Conservation (phyloP, 2,797 vertebrate genomes). For the Coracias cyanogaster region DNA sequence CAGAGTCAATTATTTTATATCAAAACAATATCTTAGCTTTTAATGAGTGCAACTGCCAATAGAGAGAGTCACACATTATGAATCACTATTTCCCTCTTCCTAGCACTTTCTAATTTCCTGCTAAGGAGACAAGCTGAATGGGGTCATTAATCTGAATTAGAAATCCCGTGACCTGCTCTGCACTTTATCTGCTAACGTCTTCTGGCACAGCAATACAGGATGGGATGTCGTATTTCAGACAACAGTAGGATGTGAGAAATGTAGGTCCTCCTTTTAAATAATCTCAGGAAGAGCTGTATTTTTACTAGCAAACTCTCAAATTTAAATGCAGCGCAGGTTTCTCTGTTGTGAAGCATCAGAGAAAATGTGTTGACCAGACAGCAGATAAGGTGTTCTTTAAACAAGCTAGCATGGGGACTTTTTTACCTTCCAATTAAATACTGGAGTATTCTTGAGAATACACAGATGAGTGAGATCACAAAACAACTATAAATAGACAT, state of each 20-base stretch:
- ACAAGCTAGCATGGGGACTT: background rate
- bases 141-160: conserved; percentile 84
- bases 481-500: background rate
- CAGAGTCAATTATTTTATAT: conserved; percentile 77
- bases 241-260: background rate
- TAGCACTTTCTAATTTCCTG: conserved; percentile 80
- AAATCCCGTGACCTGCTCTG: conserved; percentile 73
- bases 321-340: background rate
- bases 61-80: conserved; percentile 58
- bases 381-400: background rate
- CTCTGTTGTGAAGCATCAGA: background rate
- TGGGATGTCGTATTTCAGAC: background rate
- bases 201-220: background rate
- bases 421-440: background rate
- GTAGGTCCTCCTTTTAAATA: background rate
- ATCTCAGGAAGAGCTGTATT: background rate
- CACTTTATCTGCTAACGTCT: conserved; percentile 58
- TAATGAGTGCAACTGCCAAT: conserved; percentile 77
- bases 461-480: background rate
- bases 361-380: background rate
- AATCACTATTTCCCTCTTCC: conserved; percentile 75
- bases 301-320: background rate
- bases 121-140: conserved; percentile 77
- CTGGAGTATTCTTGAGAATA: background rate
- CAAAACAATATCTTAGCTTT: conserved; percentile 78